Percentiles rank a stretch among this genome's conserved stretches.
These are phyloP conservation scores for Hartigia nigra DNA, from an alignment of 2,888 invertebrate species.

Conservation along the genomic window DNA sequence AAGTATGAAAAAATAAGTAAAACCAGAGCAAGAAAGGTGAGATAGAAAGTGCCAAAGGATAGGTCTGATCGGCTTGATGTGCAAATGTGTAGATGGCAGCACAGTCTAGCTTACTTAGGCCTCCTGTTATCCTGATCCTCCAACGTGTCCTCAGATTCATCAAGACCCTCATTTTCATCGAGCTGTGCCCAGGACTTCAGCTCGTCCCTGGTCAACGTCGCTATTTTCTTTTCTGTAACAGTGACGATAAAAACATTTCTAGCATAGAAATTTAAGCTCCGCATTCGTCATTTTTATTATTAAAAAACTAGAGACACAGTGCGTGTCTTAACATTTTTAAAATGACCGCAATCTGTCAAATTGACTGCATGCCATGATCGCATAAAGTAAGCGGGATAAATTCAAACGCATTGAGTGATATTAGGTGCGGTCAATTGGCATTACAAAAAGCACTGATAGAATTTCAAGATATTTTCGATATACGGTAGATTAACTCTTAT, in stretches of 20 bases:
- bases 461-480: no score
- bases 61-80: conserved; percentile 16
- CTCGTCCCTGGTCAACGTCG: conserved; percentile 77
- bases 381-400: no score
- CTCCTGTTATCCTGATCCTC: conserved; percentile 60
- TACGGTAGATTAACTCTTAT: no score
- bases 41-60: conserved; percentile 17
- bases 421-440: no score
- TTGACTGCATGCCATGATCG: no score
- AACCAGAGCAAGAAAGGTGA: conserved; percentile 17
- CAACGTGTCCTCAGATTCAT: conserved; percentile 59
- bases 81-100: conserved; percentile 23
- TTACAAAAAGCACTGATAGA: no score
- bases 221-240: conserved; percentile 80
- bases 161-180: conserved; percentile 70
- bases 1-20: conserved; percentile 7
- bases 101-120: conserved; percentile 58
- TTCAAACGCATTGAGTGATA: no score
- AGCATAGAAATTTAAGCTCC: neutral
- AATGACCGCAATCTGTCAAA: no score
- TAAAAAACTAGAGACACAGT: no score
- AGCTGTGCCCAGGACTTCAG: conserved; percentile 70
- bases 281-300: neutral
- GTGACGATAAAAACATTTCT: conserved; percentile 18
- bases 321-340: no score